Conservation (phyloP, 2,797 vertebrate genomes). For the Scleropages formosus region DNA sequence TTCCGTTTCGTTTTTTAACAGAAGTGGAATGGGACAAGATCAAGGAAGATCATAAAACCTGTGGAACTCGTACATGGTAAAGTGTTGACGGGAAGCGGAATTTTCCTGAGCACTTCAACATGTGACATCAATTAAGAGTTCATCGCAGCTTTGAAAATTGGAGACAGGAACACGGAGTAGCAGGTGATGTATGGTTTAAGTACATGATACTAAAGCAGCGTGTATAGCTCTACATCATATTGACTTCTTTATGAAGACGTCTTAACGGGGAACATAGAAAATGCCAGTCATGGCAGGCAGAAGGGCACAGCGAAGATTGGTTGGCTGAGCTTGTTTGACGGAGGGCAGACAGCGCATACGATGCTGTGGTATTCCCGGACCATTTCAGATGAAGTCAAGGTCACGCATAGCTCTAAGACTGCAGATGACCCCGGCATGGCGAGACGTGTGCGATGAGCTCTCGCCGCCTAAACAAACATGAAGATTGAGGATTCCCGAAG, state of each 20-base stretch:
- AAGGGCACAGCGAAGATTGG: conserved; percentile 45
- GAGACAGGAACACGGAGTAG: conserved; percentile 58
- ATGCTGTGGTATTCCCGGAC: conserved; percentile 42
- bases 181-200: conserved; percentile 67
- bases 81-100: conserved; percentile 65
- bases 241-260: conserved; percentile 47
- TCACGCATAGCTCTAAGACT: conserved; percentile 48
- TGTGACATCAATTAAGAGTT: conserved; percentile 70
- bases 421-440: conserved; percentile 37
- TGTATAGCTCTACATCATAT: conserved; percentile 36
- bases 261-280: conserved; percentile 43
- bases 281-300: conserved; percentile 37
- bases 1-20: not conserved
- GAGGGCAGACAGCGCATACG: conserved; percentile 36
- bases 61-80: conserved; percentile 46
- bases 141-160: conserved; percentile 63
- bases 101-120: conserved; percentile 59
- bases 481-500: conserved; percentile 65
- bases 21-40: conserved; percentile 12
- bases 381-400: conserved; percentile 51
- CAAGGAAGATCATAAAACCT: conserved; percentile 35
- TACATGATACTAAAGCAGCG: conserved; percentile 58
- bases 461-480: conserved; percentile 49
- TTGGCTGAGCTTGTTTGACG: not conserved
- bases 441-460: conserved; percentile 46